A percentile compares a stretch with the other conserved stretches of the same genome.
These are phyloP conservation scores for Eilema depressum DNA, from an alignment of 2,888 invertebrate genomes.

Conservation along the genomic window DNA sequence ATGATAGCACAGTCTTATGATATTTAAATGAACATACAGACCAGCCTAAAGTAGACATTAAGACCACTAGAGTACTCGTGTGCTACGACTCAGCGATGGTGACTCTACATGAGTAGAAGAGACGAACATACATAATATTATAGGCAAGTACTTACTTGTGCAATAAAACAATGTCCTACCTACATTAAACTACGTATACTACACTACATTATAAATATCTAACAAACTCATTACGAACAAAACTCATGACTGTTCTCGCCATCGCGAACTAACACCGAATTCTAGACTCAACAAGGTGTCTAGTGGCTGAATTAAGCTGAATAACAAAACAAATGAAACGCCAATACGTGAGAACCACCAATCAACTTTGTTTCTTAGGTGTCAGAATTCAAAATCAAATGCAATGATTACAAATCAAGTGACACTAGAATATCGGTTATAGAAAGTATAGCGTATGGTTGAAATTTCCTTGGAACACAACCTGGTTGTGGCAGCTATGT, in stretches of 20 bases:
- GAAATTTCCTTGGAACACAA: constrained; percentile 26
- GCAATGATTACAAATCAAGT: neutral
- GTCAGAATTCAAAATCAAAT: neutral
- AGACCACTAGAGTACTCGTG: neutral
- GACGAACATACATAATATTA: neutral
- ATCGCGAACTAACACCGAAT: constrained; percentile 69
- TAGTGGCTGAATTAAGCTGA: constrained; percentile 63
- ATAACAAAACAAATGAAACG: constrained; percentile 46
- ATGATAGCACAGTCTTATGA: neutral
- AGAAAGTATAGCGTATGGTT: constrained; percentile 10
- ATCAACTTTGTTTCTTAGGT: constrained; percentile 4
- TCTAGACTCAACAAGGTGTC: constrained; percentile 82
- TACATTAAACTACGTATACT: constrained; percentile 20
- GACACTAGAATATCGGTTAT: constrained; percentile 15
- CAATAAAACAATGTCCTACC: constrained; percentile 18
- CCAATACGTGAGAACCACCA: neutral
- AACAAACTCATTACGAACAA: constrained; percentile 50
- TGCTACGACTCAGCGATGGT: neutral
- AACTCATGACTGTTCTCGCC: constrained; percentile 59
- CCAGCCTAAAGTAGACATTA: neutral
- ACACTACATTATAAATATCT: constrained; percentile 41
- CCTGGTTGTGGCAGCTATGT: constrained; percentile 46
- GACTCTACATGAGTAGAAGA: neutral
- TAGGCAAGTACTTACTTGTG: constrained; percentile 12
- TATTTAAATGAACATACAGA: constrained; percentile 10